Percentiles rank a stretch among this genome's conserved stretches.
Conservation (phyloP, 2,113 vertebrate species). For the Silurus meridionalis region DNA sequence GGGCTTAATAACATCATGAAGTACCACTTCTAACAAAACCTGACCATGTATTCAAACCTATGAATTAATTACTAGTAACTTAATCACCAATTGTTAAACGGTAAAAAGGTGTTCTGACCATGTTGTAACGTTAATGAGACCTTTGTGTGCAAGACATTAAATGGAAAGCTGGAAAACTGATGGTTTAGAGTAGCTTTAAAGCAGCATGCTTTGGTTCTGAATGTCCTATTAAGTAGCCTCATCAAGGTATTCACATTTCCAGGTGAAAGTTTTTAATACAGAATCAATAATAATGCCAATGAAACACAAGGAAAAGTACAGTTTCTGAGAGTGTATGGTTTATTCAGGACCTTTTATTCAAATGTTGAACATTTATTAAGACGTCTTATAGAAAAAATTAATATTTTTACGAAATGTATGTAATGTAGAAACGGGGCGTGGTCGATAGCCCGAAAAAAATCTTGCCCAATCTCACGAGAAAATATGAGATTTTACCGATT, state of each 20-base stretch:
- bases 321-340: background rate
- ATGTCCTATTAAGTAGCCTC: background rate
- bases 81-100: background rate
- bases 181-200: background rate
- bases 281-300: background rate
- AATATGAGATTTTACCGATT: conserved; percentile 77
- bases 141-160: background rate
- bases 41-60: background rate
- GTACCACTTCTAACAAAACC: background rate
- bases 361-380: background rate
- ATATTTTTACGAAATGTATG: conserved; percentile 31
- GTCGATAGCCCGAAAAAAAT: conserved; percentile 64
- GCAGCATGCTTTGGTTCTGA: background rate
- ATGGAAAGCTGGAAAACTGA: background rate
- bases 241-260: background rate
- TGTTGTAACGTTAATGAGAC: background rate
- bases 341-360: background rate
- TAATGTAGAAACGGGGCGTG: conserved; percentile 68
- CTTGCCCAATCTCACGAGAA: conserved; percentile 78
- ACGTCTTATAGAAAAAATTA: background rate
- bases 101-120: background rate
- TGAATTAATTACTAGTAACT: background rate
- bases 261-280: background rate
- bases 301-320: background rate
- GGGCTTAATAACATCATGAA: background rate